Conservation (phyloP, 2,888 invertebrate genomes). For the Uloborus plumipes region DNA sequence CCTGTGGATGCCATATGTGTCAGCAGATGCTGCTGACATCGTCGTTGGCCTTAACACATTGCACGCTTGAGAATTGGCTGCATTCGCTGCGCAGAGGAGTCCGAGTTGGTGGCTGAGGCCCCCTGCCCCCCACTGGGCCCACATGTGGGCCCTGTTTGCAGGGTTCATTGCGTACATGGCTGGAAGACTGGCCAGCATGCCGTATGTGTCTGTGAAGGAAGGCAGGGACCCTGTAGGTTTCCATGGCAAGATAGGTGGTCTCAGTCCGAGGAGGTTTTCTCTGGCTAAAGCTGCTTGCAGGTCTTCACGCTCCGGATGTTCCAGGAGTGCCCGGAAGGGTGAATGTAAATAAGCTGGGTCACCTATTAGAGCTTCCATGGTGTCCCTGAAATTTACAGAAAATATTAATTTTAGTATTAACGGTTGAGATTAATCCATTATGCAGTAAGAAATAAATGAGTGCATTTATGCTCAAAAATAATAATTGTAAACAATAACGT, state of each 20-base stretch:
- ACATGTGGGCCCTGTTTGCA: slow-evolving; percentile 36
- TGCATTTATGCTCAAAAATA: too few relatives aligned
- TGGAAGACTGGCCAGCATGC: slow-evolving; percentile 52
- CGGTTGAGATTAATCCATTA: too few relatives aligned
- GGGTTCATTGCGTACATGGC: slow-evolving; percentile 51
- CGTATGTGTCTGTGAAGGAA: slow-evolving; percentile 59
- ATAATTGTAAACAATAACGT: too few relatives aligned
- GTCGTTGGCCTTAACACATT: slow-evolving; percentile 38
- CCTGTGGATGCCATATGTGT: slow-evolving; percentile 47
- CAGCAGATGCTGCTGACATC: slow-evolving; percentile 23
- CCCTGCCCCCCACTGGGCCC: slow-evolving; percentile 57
- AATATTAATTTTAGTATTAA: background rate
- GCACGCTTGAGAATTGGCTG: slow-evolving; percentile 18
- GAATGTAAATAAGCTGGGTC: slow-evolving; percentile 58
- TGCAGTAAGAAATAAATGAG: too few relatives aligned
- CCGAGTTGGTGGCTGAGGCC: slow-evolving; percentile 44
- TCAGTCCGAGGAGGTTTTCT: slow-evolving; percentile 50
- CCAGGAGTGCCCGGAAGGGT: slow-evolving; percentile 53
- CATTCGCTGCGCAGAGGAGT: slow-evolving; percentile 46
- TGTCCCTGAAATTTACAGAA: slow-evolving; percentile 29
- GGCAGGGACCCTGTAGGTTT: slow-evolving; percentile 51
- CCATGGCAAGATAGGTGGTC: slow-evolving; percentile 47
- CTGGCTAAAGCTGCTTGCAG: slow-evolving; percentile 50
- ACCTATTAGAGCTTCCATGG: slow-evolving; percentile 59
- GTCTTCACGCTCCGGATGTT: slow-evolving; percentile 56